Evolutionary conservation across 2,113 vertebrate species (phyloP).

Genomic region (Emydura subglobosa): DNA sequence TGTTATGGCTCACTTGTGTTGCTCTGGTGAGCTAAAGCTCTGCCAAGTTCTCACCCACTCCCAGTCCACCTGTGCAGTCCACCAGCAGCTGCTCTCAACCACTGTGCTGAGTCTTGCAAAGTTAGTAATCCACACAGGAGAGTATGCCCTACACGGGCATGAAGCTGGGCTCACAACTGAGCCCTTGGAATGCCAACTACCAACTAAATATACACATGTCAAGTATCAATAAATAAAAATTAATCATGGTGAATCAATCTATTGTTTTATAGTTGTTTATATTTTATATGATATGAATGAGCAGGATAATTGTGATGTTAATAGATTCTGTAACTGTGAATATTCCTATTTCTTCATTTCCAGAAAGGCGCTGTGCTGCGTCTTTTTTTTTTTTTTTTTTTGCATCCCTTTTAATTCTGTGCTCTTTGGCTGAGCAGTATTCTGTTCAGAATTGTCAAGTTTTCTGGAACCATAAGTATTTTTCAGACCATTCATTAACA

Average conservation of each 20-base stretch:
- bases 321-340: slow-evolving; percentile 47
- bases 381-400: slow-evolving; percentile 20
- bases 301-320: slow-evolving; percentile 30
- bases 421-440: slow-evolving; percentile 69
- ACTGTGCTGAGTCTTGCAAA: not conserved
- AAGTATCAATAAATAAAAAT: slow-evolving; percentile 38
- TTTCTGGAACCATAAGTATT: slow-evolving; percentile 76
- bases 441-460: slow-evolving; percentile 78
- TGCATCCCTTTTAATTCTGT: slow-evolving; percentile 42
- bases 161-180: not conserved
- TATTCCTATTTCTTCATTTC: slow-evolving; percentile 20
- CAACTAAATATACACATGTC: not conserved
- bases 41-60: not conserved
- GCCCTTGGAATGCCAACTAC: slow-evolving; percentile 31
- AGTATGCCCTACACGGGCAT: not conserved
- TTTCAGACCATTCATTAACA: slow-evolving; percentile 76
- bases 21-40: not conserved
- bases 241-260: not conserved
- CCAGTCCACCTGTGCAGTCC: not conserved
- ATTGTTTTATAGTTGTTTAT: slow-evolving; percentile 15
- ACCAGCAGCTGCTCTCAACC: not conserved
- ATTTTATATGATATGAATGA: not conserved
- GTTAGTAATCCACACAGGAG: not conserved
- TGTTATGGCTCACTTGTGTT: not conserved
- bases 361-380: slow-evolving; percentile 37